phyloP scores from a whole-genome alignment of 2,888 invertebrate species.

The Teleogryllus oceanicus region DNA sequence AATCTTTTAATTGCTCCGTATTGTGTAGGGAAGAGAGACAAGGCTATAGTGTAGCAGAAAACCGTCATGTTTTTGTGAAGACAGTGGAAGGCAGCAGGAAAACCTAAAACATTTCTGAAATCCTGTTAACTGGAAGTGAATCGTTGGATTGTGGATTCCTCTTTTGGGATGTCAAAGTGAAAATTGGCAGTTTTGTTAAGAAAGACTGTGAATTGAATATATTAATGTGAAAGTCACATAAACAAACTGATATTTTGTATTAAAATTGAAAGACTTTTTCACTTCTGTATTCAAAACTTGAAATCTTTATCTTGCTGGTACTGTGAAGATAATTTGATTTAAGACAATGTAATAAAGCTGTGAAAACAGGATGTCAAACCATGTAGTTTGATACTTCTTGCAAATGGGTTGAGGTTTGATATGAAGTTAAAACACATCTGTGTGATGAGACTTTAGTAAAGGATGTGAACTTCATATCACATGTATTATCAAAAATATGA shows the following conservation, averaged over 20 bases:
- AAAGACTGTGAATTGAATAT: background rate
- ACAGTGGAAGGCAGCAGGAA: slow-evolving; percentile 18
- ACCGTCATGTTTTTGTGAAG: background rate
- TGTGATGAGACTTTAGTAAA: slow-evolving; percentile 18
- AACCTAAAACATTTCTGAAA: slow-evolving; percentile 4
- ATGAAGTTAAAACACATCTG: slow-evolving; percentile 5
- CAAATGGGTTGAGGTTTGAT: background rate
- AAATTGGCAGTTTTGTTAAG: background rate
- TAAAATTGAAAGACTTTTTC: slow-evolving; percentile 23
- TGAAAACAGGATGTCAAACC: slow-evolving; percentile 21
- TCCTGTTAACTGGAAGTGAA: slow-evolving; percentile 18
- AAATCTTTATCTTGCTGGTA: slow-evolving; percentile 12
- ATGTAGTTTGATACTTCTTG: slow-evolving; percentile 19
- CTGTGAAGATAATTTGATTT: background rate
- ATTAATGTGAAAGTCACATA: background rate
- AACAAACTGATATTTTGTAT: background rate
- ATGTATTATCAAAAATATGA: slow-evolving; percentile 2
- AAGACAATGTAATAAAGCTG: slow-evolving; percentile 5
- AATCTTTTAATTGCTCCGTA: slow-evolving; percentile 3
- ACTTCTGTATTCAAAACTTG: background rate
- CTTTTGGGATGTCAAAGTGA: slow-evolving; percentile 10
- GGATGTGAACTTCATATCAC: slow-evolving; percentile 20
- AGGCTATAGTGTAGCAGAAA: slow-evolving; percentile 18
- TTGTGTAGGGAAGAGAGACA: slow-evolving; percentile 18
- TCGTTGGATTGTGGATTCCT: background rate